Percentiles rank a stretch among this genome's conserved stretches.
Conservation (phyloP, 2,888 invertebrate genomes). For the Lypha dubia region DNA sequence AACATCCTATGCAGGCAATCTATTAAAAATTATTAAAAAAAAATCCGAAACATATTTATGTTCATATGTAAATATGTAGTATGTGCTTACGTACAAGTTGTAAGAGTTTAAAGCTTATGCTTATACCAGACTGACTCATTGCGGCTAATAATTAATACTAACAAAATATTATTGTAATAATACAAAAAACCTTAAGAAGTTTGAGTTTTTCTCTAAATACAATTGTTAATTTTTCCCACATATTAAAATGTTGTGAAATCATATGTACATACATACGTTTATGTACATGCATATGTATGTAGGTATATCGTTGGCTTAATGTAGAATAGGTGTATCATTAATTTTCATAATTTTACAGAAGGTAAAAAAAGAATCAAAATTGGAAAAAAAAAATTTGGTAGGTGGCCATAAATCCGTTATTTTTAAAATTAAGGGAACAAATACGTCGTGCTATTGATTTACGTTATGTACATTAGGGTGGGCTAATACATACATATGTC, state of each 20-base stretch:
- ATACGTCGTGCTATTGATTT: no score
- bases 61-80: neutral
- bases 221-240: constrained; percentile 51
- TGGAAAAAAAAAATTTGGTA: no score
- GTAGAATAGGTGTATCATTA: no score
- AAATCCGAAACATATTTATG: neutral
- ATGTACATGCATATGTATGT: constrained; percentile 2
- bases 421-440: no score
- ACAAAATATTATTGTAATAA: neutral
- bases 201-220: constrained; percentile 30
- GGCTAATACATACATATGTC: no score
- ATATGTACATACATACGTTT: constrained; percentile 9
- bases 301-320: neutral
- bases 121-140: constrained; percentile 66
- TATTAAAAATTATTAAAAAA: constrained; percentile 24
- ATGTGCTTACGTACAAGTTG: constrained; percentile 56
- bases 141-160: constrained; percentile 50
- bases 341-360: no score
- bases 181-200: constrained; percentile 23
- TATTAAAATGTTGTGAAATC: constrained; percentile 17
- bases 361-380: no score
- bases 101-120: constrained; percentile 59
- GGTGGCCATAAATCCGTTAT: no score
- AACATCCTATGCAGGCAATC: constrained; percentile 49
- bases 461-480: no score